Evolutionary conservation across 2,797 vertebrate genomes (phyloP).

Genomic region (Adrianichthys oophorus): DNA sequence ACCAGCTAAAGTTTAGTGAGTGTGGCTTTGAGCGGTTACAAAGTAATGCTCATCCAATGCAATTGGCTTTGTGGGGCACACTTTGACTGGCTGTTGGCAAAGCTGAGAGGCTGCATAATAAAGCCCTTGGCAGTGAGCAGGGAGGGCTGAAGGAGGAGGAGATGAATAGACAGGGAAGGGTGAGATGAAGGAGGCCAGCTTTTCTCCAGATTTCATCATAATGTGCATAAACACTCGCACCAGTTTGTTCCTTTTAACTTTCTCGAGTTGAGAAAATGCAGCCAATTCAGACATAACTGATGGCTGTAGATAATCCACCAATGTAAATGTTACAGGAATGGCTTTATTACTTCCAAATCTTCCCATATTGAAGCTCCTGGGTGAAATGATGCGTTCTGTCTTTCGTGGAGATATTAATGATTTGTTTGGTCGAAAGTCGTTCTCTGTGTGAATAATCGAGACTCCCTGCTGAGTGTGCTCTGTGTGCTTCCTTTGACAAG

Average conservation of each 20-base stretch:
- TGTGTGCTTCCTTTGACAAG: slow-evolving; percentile 14
- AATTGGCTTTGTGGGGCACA: slow-evolving; percentile 50
- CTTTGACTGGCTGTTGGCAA: slow-evolving; percentile 50
- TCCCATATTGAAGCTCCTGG: slow-evolving; percentile 35
- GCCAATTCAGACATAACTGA: slow-evolving; percentile 37
- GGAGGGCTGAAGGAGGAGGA: slow-evolving; percentile 14
- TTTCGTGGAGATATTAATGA: slow-evolving; percentile 38
- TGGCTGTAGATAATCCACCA: slow-evolving; percentile 57
- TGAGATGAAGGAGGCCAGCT: slow-evolving; percentile 16
- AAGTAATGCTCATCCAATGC: slow-evolving; percentile 20
- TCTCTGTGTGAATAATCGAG: slow-evolving; percentile 23
- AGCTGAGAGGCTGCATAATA: slow-evolving; percentile 61
- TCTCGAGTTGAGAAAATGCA: slow-evolving; percentile 21
- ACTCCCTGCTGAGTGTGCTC: slow-evolving; percentile 24
- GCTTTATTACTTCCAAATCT: slow-evolving; percentile 48
- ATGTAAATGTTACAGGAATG: slow-evolving; percentile 63
- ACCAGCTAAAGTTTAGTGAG: slow-evolving; percentile 22
- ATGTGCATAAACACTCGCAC: slow-evolving; percentile 14
- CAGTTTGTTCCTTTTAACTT: slow-evolving; percentile 19
- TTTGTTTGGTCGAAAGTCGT: slow-evolving; percentile 28
- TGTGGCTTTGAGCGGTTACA: slow-evolving; percentile 19
- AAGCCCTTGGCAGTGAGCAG: slow-evolving; percentile 47
- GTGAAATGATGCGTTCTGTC: slow-evolving; percentile 18
- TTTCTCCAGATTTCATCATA: slow-evolving; percentile 45
- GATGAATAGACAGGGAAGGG: slow-evolving; percentile 1